phyloP scores from a whole-genome alignment of 2,888 invertebrate genomes.

The Pandemis heparana region DNA sequence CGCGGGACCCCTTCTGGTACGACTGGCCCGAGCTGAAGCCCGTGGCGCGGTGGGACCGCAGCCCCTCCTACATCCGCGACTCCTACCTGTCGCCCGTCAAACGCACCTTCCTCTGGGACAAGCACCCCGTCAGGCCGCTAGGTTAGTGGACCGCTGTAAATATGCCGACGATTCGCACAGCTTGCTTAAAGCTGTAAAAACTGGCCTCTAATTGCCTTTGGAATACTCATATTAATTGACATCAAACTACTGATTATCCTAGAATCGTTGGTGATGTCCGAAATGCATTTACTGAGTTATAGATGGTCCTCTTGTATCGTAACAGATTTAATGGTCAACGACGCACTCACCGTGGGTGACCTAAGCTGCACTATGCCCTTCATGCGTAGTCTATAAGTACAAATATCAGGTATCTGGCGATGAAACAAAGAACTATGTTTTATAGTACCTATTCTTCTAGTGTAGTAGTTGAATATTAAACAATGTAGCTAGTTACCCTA shows the following conservation, averaged over 20 bases:
- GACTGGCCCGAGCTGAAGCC: slow-evolving; percentile 93
- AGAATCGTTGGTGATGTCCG: slow-evolving; percentile 20
- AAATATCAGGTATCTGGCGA: slow-evolving; percentile 68
- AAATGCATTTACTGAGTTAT: slow-evolving; percentile 22
- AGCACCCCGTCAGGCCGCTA: slow-evolving; percentile 95
- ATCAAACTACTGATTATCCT: slow-evolving; percentile 46
- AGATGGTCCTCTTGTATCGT: slow-evolving; percentile 57
- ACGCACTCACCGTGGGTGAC: slow-evolving; percentile 78
- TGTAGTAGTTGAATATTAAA: slow-evolving; percentile 19
- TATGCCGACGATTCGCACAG: slow-evolving; percentile 57
- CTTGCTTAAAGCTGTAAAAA: slow-evolving; percentile 67
- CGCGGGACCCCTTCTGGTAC: slow-evolving; percentile 96
- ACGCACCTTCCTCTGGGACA: slow-evolving; percentile 96
- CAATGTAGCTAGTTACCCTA: slow-evolving; percentile 38
- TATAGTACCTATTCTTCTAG: slow-evolving; percentile 8
- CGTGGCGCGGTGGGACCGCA: slow-evolving; percentile 89
- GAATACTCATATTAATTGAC: slow-evolving; percentile 51
- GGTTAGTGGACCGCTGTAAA: slow-evolving; percentile 89
- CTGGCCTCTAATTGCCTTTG: slow-evolving; percentile 54
- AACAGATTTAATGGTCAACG: slow-evolving; percentile 83
- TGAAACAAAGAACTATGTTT: slow-evolving; percentile 30
- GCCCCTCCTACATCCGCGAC: slow-evolving; percentile 93
- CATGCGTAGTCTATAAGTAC: slow-evolving; percentile 80
- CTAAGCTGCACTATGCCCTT: slow-evolving; percentile 81
- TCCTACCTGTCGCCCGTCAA: slow-evolving; percentile 96